A percentile compares a stretch with the other conserved stretches of the same genome.
Conservation (phyloP, 1,140 invertebrate genomes). For the Lepidurus couesii region DNA sequence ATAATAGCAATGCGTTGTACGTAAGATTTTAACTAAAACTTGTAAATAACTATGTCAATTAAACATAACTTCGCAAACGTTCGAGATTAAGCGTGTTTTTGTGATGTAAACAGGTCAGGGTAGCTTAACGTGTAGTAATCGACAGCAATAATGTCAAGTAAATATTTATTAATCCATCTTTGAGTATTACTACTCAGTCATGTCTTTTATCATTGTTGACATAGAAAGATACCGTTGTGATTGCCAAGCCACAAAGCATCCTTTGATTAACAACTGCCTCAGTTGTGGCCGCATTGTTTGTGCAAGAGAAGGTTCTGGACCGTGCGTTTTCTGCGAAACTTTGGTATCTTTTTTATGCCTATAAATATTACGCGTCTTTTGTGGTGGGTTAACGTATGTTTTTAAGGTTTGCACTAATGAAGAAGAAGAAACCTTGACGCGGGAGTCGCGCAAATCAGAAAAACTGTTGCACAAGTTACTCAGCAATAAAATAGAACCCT, state of each 20-base stretch:
- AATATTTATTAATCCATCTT: no score
- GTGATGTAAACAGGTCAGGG: no score
- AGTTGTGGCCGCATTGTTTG: constrained; percentile 93
- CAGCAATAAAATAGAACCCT: constrained; percentile 39
- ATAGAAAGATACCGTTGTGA: constrained; percentile 79
- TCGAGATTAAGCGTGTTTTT: no score
- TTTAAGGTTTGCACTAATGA: constrained; percentile 66
- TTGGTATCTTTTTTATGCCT: constrained; percentile 30
- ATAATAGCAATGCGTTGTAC: no score
- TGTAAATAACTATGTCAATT: no score
- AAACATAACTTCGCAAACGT: no score
- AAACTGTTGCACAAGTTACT: constrained; percentile 63
- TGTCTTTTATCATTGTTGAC: constrained; percentile 23
- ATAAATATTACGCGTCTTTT: constrained; percentile 21
- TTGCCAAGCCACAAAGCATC: constrained; percentile 86
- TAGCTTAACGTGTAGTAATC: no score
- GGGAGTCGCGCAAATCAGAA: constrained; percentile 62
- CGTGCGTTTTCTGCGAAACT: constrained; percentile 80
- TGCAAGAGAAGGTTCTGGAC: constrained; percentile 90
- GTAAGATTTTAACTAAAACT: no score
- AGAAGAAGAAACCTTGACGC: constrained; percentile 60
- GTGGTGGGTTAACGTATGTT: constrained; percentile 31
- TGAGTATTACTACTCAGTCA: no score
- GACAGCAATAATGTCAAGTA: no score
- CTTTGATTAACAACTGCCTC: constrained; percentile 87